Evolutionary conservation across 2,888 invertebrate genomes (phyloP).

Genomic region (Dysmachus trigonus): DNA sequence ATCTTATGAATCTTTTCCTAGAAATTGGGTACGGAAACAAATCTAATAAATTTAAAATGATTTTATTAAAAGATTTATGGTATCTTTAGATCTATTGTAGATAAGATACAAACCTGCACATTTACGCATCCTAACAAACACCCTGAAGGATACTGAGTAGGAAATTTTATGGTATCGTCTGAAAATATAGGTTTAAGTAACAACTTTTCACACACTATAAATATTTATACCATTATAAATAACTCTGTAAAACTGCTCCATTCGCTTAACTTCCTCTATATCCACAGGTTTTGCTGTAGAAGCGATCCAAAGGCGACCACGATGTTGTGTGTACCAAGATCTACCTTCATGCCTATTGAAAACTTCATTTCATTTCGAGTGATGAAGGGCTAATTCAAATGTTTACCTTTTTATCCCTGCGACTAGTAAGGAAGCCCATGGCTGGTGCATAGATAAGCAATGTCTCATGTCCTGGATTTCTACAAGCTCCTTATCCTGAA

Average conservation of each 20-base stretch:
- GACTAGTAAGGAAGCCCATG: conserved; percentile 91
- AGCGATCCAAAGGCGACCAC: conserved; percentile 95
- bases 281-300: conserved; percentile 81
- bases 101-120: conserved; percentile 2
- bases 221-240: conserved; percentile 70
- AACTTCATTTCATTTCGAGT: not conserved
- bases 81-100: not conserved
- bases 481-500: conserved; percentile 81
- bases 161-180: conserved; percentile 78
- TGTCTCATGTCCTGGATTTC: conserved; percentile 87
- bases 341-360: conserved; percentile 85
- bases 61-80: not conserved
- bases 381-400: not conserved
- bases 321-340: conserved; percentile 90
- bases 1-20: too few relatives aligned
- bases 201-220: not conserved
- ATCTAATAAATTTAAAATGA: too few relatives aligned
- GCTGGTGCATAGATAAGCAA: conserved; percentile 95
- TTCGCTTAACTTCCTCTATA: conserved; percentile 71
- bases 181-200: conserved; percentile 51
- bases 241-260: conserved; percentile 76
- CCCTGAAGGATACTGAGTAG: conserved; percentile 84
- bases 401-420: conserved; percentile 90
- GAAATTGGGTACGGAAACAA: too few relatives aligned
- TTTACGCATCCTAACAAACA: conserved; percentile 77